These are phyloP conservation scores for Microctonus brassicae DNA, from an alignment of 2,888 invertebrate genomes.

Conservation along the genomic window DNA sequence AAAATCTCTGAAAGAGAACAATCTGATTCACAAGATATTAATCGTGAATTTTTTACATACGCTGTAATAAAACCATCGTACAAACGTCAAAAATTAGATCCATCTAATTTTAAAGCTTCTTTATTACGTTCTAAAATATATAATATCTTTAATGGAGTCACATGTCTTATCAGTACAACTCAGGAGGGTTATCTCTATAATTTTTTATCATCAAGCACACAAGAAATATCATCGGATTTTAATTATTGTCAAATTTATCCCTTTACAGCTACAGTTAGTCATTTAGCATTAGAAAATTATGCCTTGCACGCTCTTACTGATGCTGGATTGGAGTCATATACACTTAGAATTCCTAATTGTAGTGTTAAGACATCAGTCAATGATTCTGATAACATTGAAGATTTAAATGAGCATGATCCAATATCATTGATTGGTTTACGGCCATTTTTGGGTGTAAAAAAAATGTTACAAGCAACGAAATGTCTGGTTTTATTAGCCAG, in stretches of 20 bases:
- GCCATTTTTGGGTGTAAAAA: constrained; percentile 77
- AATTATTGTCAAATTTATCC: constrained; percentile 72
- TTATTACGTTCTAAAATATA: constrained; percentile 73
- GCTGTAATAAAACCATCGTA: constrained; percentile 71
- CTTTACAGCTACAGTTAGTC: constrained; percentile 79
- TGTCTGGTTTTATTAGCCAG: constrained; percentile 74
- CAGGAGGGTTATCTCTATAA: constrained; percentile 83
- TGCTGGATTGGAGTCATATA: constrained; percentile 83
- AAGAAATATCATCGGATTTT: constrained; percentile 48
- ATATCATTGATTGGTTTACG: constrained; percentile 78
- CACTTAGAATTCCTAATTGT: constrained; percentile 74
- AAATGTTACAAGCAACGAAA: constrained; percentile 70
- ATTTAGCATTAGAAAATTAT: constrained; percentile 77
- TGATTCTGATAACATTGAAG: constrained; percentile 69
- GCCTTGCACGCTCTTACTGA: constrained; percentile 82
- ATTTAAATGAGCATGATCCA: constrained; percentile 73
- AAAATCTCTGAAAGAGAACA: constrained; percentile 68
- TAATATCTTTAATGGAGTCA: constrained; percentile 74
- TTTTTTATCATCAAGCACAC: constrained; percentile 68
- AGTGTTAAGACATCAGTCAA: constrained; percentile 71
- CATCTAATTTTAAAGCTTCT: constrained; percentile 58
- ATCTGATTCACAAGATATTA: constrained; percentile 66
- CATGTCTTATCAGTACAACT: constrained; percentile 76
- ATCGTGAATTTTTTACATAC: constrained; percentile 72
- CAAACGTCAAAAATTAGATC: constrained; percentile 58